These are phyloP conservation scores for Plebejus anna DNA, from an alignment of 2,888 invertebrate species.

Conservation along the genomic window DNA sequence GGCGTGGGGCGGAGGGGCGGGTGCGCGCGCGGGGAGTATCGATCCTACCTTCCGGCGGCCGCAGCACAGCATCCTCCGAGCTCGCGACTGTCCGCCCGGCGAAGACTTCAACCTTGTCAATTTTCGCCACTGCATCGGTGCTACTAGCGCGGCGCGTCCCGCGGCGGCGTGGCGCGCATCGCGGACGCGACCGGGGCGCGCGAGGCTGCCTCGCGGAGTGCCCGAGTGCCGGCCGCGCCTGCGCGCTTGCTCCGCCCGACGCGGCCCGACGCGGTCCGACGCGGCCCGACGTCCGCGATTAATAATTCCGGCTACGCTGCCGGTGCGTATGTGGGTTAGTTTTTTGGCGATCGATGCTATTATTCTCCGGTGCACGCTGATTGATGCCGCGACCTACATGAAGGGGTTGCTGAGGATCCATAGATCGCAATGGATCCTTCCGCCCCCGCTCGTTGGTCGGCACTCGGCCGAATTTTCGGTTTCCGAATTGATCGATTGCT, in stretches of 20 bases:
- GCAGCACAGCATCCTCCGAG: constrained; percentile 96
- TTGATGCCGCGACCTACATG: constrained; percentile 32
- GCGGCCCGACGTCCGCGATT: constrained; percentile 59
- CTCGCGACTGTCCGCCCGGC: constrained; percentile 83
- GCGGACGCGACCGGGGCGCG: constrained; percentile 74
- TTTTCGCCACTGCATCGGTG: constrained; percentile 92
- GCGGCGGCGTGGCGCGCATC: constrained; percentile 73
- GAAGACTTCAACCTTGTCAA: constrained; percentile 88
- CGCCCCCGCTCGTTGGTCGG: not conserved
- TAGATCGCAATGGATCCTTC: not conserved
- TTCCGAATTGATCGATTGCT: constrained; percentile 15
- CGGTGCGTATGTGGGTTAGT: constrained; percentile 80
- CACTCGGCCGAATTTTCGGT: not conserved
- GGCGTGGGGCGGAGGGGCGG: constrained; percentile 75
- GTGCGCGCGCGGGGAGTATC: constrained; percentile 74
- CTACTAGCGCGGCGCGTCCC: constrained; percentile 82
- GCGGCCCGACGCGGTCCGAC: constrained; percentile 56
- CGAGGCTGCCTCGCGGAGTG: constrained; percentile 75
- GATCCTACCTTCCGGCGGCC: constrained; percentile 94
- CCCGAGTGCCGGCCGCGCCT: constrained; percentile 63
- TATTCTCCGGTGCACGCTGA: constrained; percentile 71
- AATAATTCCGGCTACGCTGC: constrained; percentile 79
- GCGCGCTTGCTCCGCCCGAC: constrained; percentile 48
- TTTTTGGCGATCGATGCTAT: constrained; percentile 79
- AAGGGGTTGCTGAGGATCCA: constrained; percentile 3